These are phyloP conservation scores for Eupithecia vulgata DNA, from an alignment of 2,888 invertebrate genomes.

Conservation along the genomic window DNA sequence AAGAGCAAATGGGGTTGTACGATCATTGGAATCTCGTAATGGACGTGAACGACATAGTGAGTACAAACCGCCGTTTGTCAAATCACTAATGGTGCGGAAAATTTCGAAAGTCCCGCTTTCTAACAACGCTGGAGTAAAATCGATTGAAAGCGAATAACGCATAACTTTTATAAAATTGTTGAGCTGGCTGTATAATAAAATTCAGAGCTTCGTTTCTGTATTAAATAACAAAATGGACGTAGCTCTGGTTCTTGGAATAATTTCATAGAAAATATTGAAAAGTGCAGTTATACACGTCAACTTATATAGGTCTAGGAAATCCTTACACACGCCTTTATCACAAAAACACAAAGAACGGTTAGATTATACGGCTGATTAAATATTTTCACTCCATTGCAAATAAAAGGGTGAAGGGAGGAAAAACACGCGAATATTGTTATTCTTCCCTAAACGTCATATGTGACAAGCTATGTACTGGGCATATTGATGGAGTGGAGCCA, in stretches of 20 bases:
- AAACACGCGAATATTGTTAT: conserved; percentile 64
- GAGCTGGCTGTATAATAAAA: conserved; percentile 18
- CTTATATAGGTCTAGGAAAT: conserved; percentile 13
- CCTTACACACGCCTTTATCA: conserved; percentile 52
- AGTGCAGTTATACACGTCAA: not conserved
- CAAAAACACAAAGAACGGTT: conserved; percentile 72
- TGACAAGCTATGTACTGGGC: not conserved
- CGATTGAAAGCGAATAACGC: conserved; percentile 67
- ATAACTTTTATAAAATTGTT: conserved; percentile 40
- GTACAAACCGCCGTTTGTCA: conserved; percentile 78
- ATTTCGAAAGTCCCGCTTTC: conserved; percentile 73
- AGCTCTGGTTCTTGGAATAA: not conserved
- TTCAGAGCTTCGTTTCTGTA: not conserved
- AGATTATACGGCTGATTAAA: conserved; percentile 83
- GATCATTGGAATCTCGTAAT: conserved; percentile 76
- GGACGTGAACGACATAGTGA: conserved; percentile 75
- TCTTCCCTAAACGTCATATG: conserved; percentile 53
- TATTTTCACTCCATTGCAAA: conserved; percentile 82
- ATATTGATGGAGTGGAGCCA: not conserved
- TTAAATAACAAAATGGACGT: not conserved
- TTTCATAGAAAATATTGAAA: not conserved
- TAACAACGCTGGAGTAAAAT: conserved; percentile 67
- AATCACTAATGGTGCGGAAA: conserved; percentile 77
- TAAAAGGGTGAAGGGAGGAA: conserved; percentile 67
- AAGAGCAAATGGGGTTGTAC: conserved; percentile 70